Evolutionary conservation across 2,113 vertebrate species (phyloP).

Genomic region (Apistogramma diplotaenia): DNA sequence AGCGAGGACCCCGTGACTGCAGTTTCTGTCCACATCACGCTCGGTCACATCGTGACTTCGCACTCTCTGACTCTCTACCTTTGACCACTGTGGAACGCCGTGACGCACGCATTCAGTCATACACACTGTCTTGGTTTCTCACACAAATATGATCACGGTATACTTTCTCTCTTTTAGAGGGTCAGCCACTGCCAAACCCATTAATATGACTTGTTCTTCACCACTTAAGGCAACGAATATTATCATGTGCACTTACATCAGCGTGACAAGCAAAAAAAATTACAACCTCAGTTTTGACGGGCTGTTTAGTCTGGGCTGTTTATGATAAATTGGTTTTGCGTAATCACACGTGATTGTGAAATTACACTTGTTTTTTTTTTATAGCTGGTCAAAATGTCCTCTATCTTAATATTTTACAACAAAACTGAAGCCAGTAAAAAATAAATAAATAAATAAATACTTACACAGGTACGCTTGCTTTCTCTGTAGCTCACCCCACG

Average conservation of each 20-base stretch:
- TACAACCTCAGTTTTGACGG: neutral
- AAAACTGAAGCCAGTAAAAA: constrained; percentile 4
- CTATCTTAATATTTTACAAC: constrained; percentile 2
- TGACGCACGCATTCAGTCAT: constrained; percentile 15
- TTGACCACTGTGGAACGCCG: constrained; percentile 51
- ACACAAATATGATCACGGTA: neutral
- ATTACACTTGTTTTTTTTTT: neutral
- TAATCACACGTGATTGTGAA: neutral
- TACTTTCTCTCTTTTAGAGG: neutral
- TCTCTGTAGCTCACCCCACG: constrained; percentile 1
- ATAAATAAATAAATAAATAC: neutral
- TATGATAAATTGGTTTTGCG: neutral
- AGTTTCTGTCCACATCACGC: constrained; percentile 17
- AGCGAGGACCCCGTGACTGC: neutral
- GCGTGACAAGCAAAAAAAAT: neutral
- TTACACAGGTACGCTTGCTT: constrained; percentile 26
- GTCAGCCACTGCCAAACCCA: neutral
- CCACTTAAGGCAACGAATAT: neutral
- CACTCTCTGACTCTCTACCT: constrained; percentile 35
- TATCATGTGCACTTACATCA: neutral
- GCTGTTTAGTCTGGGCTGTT: neutral
- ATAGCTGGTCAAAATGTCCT: neutral
- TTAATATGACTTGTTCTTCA: neutral
- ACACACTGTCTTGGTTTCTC: constrained; percentile 19
- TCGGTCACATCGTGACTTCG: neutral